Evolutionary conservation across 2,888 invertebrate species (phyloP).

Genomic region (Malthinus flaveolus): DNA sequence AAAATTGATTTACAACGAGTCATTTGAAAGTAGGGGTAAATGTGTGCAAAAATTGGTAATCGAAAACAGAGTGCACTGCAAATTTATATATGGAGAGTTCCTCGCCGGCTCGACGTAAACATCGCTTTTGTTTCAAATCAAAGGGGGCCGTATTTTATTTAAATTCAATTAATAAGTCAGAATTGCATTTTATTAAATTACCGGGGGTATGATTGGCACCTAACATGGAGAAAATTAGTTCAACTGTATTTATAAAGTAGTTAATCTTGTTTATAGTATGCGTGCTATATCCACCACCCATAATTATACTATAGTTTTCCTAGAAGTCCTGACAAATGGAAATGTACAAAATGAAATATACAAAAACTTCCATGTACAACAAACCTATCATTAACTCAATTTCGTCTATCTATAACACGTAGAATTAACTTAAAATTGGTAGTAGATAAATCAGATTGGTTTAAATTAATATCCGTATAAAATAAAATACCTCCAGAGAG

Average conservation of each 20-base stretch:
- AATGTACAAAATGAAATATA: constrained; percentile 29
- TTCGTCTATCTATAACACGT: constrained; percentile 14
- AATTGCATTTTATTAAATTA: background rate
- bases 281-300: constrained; percentile 37
- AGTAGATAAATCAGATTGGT: too few species aligned
- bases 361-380: constrained; percentile 18
- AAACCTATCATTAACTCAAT: constrained; percentile 14
- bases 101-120: too few species aligned
- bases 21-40: too few species aligned
- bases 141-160: too few species aligned
- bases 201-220: constrained; percentile 19
- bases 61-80: too few species aligned
- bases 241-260: constrained; percentile 41
- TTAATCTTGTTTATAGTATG: constrained; percentile 41
- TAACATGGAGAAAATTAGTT: constrained; percentile 30
- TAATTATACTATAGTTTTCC: constrained; percentile 40
- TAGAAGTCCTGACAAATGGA: constrained; percentile 30
- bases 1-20: too few species aligned
- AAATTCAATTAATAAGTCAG: background rate
- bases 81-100: too few species aligned
- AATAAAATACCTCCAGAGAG: background rate
- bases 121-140: too few species aligned
- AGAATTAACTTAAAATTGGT: constrained; percentile 8
- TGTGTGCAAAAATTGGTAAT: too few species aligned
- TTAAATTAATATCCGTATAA: background rate